These are phyloP conservation scores for Dicentrarchus labrax DNA, from an alignment of 2,113 vertebrate genomes.

Conservation along the genomic window DNA sequence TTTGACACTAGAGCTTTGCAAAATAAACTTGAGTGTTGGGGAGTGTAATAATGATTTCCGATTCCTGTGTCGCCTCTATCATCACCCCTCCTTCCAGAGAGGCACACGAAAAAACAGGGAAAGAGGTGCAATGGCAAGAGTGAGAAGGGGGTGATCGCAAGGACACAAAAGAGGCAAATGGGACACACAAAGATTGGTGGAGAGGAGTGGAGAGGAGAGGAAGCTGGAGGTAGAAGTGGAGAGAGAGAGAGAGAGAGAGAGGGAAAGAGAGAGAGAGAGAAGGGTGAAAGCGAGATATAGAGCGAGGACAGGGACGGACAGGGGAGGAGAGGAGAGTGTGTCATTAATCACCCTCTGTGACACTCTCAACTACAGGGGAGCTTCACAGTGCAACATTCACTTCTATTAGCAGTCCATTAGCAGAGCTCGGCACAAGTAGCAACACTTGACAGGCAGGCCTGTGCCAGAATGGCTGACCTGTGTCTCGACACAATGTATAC, in stretches of 20 bases:
- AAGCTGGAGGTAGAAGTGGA: slow-evolving; percentile 30
- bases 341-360: slow-evolving; percentile 86
- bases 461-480: slow-evolving; percentile 73
- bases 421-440: slow-evolving; percentile 77
- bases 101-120: not conserved
- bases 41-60: slow-evolving; percentile 45
- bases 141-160: slow-evolving; percentile 53
- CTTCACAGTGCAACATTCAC: slow-evolving; percentile 77
- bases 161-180: slow-evolving; percentile 51
- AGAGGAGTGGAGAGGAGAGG: slow-evolving; percentile 41
- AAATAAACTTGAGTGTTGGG: slow-evolving; percentile 47
- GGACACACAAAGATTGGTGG: slow-evolving; percentile 50
- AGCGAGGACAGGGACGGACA: slow-evolving; percentile 68
- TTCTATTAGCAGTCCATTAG: slow-evolving; percentile 90
- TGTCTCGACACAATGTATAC: slow-evolving; percentile 59
- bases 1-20: slow-evolving; percentile 24
- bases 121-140: not conserved
- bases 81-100: slow-evolving; percentile 40
- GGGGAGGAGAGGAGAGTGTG: slow-evolving; percentile 69
- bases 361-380: slow-evolving; percentile 77
- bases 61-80: slow-evolving; percentile 33
- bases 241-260: slow-evolving; percentile 17
- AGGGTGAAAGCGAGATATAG: slow-evolving; percentile 53
- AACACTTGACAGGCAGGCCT: slow-evolving; percentile 79
- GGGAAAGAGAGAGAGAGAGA: slow-evolving; percentile 22